phyloP scores from a whole-genome alignment of 2,797 vertebrate species.

The Acrossocheilus fasciatus region DNA sequence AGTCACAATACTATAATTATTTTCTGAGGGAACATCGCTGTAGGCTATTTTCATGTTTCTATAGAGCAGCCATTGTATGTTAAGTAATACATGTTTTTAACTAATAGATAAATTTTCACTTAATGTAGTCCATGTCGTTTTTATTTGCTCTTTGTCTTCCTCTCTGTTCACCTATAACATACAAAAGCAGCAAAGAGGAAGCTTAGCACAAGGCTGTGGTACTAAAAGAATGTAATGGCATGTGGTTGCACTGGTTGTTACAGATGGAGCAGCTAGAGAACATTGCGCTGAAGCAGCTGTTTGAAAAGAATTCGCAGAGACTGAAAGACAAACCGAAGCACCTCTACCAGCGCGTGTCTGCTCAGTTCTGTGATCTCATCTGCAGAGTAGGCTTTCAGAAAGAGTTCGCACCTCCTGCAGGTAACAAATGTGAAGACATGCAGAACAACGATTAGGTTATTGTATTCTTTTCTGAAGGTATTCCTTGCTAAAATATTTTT shows the following conservation, averaged over 20 bases:
- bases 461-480: not conserved
- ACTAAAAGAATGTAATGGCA: constrained; percentile 4
- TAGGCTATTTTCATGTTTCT: not conserved
- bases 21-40: not conserved
- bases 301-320: constrained; percentile 72
- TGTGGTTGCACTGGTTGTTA: constrained; percentile 55
- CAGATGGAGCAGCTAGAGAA: constrained; percentile 86
- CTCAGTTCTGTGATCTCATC: constrained; percentile 81
- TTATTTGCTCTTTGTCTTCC: not conserved
- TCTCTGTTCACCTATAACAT: not conserved
- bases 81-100: not conserved
- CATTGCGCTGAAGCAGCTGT: constrained; percentile 69
- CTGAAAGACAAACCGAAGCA: not conserved
- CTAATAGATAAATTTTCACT: not conserved
- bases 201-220: not conserved
- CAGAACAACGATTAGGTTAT: not conserved
- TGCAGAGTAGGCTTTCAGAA: constrained; percentile 85
- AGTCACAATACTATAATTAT: not conserved
- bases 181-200: not conserved
- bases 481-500: too few relatives aligned
- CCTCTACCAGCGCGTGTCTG: constrained; percentile 82
- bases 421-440: constrained; percentile 69
- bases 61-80: not conserved
- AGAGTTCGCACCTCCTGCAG: constrained; percentile 75
- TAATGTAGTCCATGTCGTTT: not conserved